Evolutionary conservation across 2,888 invertebrate species (phyloP), one percentile per base, ranked within the genome.

Genomic region (Limenitis arthemis): DNA sequence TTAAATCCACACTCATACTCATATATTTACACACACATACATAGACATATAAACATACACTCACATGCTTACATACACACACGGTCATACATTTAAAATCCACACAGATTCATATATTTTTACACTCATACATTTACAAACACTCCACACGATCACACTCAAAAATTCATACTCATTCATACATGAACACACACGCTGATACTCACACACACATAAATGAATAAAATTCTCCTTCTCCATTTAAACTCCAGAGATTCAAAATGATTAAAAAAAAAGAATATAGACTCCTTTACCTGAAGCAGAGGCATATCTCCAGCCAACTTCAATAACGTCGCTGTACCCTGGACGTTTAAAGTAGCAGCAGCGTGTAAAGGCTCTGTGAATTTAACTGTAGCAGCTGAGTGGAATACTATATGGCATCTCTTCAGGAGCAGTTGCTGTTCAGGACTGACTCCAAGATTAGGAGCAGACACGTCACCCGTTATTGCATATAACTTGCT

Each of bases 311-410:
- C 88, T 57, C 89, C 89, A 74, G 97, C 96, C 49, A 99, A 80
- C 53, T 94, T 91, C 51, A 98, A 80, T 51, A 99, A 85, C 49
- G 93, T 88, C 60, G 94, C 92, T 0, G 97, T 97, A 31, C 96
- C 98, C 44, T 93, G 88, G 0, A 98, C 94, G 75, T 99, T 99
- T 68, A 98, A 89, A 51, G 92, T 91, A 0, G 97, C 91, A 0
- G 98, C 96, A 3, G 93, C 89, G 75, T 93, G 93, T 30, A 99
- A 88, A 0, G 94, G 92, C 71, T 99, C 98, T 64, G 97, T 94
- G 74, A 99, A 99, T 65, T 93, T 91, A 12, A 99, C 96, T 0
- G 98, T 98, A 0, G 98, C 98, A 0, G 98, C 99, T 28, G 96
- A 95, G 76, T 99, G 98, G 78, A 98, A 96, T 49, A 98, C 94